Evolutionary conservation across 1,140 invertebrate genomes (phyloP).

Genomic region (Camponotus vicinus): DNA sequence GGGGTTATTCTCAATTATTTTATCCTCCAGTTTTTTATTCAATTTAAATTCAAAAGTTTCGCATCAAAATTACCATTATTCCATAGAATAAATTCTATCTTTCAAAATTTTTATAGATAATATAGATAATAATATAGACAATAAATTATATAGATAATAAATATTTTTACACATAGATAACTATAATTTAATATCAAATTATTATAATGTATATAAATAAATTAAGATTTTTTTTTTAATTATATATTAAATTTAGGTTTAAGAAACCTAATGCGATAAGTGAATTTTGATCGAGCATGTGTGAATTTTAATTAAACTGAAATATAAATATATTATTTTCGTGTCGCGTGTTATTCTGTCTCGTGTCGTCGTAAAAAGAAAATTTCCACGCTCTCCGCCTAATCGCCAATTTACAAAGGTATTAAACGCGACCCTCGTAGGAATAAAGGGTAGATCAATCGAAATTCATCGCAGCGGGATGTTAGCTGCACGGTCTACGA

Average conservation of each 20-base stretch:
- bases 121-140: too few species aligned
- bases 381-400: slow-evolving; percentile 64
- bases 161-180: neutral
- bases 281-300: neutral
- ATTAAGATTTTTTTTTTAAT: neutral
- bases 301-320: neutral
- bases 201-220: neutral
- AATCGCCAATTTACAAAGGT: slow-evolving; percentile 9
- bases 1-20: neutral
- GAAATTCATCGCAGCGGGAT: slow-evolving; percentile 64
- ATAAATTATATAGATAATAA: neutral
- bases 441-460: slow-evolving; percentile 50
- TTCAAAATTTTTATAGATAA: neutral
- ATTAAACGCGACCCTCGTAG: neutral
- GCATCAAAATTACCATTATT: neutral
- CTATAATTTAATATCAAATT: neutral
- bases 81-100: neutral
- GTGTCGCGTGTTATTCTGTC: neutral
- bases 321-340: slow-evolving; percentile 24
- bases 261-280: too few species aligned
- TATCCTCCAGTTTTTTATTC: neutral
- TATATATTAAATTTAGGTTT: neutral
- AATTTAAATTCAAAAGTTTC: neutral
- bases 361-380: slow-evolving; percentile 13
- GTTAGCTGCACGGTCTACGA: slow-evolving; percentile 54